Conservation (phyloP, 2,797 vertebrate species). For the Miichthys miiuy region DNA sequence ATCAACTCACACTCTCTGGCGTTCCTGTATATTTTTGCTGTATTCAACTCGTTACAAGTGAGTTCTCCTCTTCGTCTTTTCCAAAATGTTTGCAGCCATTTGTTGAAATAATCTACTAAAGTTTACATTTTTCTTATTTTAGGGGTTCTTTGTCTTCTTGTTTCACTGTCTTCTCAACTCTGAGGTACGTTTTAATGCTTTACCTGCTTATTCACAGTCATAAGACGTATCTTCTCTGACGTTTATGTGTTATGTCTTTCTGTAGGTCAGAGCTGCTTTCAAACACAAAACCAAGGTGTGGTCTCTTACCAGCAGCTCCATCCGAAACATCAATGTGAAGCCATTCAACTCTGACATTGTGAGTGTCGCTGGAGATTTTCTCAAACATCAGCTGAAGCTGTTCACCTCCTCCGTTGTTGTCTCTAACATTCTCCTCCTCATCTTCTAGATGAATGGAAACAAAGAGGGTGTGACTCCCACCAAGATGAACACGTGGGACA, state of each 20-base stretch:
- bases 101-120: slow-evolving; percentile 9
- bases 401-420: no score
- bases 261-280: slow-evolving; percentile 96
- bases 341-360: slow-evolving; percentile 96
- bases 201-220: not conserved
- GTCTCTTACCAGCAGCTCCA: slow-evolving; percentile 95
- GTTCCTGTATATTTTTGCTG: slow-evolving; percentile 96
- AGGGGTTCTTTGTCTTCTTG: slow-evolving; percentile 99
- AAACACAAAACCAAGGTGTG: slow-evolving; percentile 99
- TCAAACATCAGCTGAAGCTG: no score
- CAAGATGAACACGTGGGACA: slow-evolving; percentile 95
- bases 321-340: slow-evolving; percentile 91
- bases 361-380: slow-evolving; percentile 73
- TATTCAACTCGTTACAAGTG: slow-evolving; percentile 97
- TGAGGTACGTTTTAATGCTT: slow-evolving; percentile 86
- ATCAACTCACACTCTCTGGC: slow-evolving; percentile 89
- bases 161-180: slow-evolving; percentile 99
- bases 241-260: slow-evolving; percentile 8
- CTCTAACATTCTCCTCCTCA: slow-evolving; percentile 26
- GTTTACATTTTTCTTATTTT: slow-evolving; percentile 32
- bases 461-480: slow-evolving; percentile 89
- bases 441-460: slow-evolving; percentile 92
- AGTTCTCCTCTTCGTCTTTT: slow-evolving; percentile 20
- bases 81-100: not conserved
- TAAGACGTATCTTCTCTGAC: not conserved